Evolutionary conservation across 2,797 vertebrate genomes (phyloP).

Genomic region (Poecilia velifera): DNA sequence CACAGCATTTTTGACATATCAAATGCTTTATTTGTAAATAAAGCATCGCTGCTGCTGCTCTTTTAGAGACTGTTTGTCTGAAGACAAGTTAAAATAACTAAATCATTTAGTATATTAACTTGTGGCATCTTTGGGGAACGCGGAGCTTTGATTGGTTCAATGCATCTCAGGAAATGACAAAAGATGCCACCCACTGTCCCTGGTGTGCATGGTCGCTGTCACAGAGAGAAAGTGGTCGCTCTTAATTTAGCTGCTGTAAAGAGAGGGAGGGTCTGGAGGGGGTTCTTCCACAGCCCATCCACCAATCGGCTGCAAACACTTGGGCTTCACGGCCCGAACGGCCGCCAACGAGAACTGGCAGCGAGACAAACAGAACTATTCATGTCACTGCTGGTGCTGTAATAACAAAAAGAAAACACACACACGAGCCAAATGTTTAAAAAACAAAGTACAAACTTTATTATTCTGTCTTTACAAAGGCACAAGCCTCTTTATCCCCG

Average conservation of each 20-base stretch:
- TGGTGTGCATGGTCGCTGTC: slow-evolving; percentile 34
- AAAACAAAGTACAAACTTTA: slow-evolving; percentile 99
- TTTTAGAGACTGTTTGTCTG: background rate
- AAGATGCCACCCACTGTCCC: slow-evolving; percentile 43
- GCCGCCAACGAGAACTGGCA: slow-evolving; percentile 18
- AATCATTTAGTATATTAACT: background rate
- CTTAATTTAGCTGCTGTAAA: slow-evolving; percentile 61
- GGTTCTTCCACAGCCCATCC: slow-evolving; percentile 12
- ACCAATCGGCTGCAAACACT: slow-evolving; percentile 64
- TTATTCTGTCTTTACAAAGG: slow-evolving; percentile 99
- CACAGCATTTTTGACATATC: background rate
- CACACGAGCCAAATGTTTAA: slow-evolving; percentile 76
- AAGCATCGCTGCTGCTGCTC: background rate
- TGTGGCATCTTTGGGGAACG: slow-evolving; percentile 16
- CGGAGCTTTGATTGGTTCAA: slow-evolving; percentile 17
- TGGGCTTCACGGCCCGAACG: slow-evolving; percentile 39
- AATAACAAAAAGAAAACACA: slow-evolving; percentile 30
- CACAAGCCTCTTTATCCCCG: slow-evolving; percentile 90
- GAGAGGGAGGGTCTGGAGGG: background rate
- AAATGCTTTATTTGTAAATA: background rate
- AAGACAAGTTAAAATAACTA: background rate
- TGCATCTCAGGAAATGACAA: slow-evolving; percentile 9
- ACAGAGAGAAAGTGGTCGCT: slow-evolving; percentile 31
- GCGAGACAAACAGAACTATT: slow-evolving; percentile 8
- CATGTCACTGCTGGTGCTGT: slow-evolving; percentile 1